A percentile compares a stretch with the other conserved stretches of the same genome.
phyloP scores from a whole-genome alignment of 2,888 invertebrate species.

The Melolontha melolontha region DNA sequence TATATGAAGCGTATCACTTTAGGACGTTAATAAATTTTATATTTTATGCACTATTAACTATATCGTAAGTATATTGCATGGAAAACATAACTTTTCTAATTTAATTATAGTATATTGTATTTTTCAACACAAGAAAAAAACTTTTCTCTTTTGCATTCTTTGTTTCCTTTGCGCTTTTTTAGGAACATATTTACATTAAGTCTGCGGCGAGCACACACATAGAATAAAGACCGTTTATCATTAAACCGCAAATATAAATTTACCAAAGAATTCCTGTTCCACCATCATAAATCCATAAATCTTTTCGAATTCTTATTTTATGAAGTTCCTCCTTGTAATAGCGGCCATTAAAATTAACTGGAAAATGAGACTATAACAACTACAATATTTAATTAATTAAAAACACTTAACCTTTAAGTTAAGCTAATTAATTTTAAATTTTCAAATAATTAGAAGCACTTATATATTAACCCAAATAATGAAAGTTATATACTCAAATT shows the following conservation, averaged over 20 bases:
- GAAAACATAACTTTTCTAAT: background rate
- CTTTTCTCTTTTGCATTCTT: slow-evolving; percentile 10
- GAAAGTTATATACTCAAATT: too few species aligned
- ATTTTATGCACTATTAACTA: too few species aligned
- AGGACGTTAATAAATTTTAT: too few species aligned
- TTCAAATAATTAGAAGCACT: too few species aligned
- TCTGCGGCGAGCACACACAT: slow-evolving; percentile 33
- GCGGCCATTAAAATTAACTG: slow-evolving; percentile 1
- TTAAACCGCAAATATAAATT: slow-evolving; percentile 51
- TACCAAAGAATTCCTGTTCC: slow-evolving; percentile 32
- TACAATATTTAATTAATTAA: too few species aligned
- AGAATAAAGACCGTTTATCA: slow-evolving; percentile 45
- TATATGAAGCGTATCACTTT: too few species aligned
- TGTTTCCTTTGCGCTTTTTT: slow-evolving; percentile 14
- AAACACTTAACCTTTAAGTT: too few species aligned
- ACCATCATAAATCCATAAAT: slow-evolving; percentile 24
- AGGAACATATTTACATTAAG: slow-evolving; percentile 39
- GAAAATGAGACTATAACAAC: background rate
- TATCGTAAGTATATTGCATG: too few species aligned
- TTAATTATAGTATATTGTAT: slow-evolving; percentile 20
- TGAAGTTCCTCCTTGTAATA: slow-evolving; percentile 9
- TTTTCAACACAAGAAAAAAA: slow-evolving; percentile 10
- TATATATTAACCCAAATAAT: too few species aligned
- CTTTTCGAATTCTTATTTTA: slow-evolving; percentile 7
- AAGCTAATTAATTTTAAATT: too few species aligned